Percentiles rank a stretch among this genome's conserved stretches.
Conservation (phyloP, 2,113 vertebrate genomes). For the Tupaia chinensis region DNA sequence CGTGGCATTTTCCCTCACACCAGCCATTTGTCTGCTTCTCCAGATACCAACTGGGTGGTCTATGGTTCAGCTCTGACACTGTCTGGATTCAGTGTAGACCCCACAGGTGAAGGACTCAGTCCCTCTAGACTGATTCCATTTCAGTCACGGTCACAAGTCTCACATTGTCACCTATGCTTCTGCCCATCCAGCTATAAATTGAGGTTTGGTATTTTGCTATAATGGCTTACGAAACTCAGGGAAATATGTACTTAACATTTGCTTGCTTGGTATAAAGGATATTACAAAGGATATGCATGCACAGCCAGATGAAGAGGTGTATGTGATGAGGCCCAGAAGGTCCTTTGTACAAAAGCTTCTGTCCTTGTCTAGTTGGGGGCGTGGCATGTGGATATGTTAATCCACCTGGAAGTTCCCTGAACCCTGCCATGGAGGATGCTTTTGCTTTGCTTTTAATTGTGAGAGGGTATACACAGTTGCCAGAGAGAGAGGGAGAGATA, state of each 20-base stretch:
- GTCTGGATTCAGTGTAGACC: neutral
- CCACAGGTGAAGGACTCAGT: neutral
- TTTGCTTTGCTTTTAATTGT: no score
- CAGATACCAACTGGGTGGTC: neutral
- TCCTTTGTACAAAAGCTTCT: neutral
- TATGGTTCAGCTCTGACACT: neutral
- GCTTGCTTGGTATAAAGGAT: neutral
- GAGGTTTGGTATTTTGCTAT: neutral
- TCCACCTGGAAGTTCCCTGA: neutral
- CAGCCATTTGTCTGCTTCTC: neutral
- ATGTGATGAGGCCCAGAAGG: neutral
- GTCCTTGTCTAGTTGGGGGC: neutral
- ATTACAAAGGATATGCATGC: neutral
- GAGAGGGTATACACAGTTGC: no score
- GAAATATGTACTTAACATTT: neutral
- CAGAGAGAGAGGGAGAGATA: no score
- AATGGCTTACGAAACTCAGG: neutral
- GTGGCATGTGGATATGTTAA: neutral
- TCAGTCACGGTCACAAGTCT: neutral
- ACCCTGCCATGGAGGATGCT: neutral
- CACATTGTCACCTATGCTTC: neutral
- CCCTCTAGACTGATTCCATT: neutral
- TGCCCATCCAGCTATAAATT: neutral
- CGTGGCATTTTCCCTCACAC: neutral
- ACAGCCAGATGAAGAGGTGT: neutral